Conservation (phyloP, 2,888 invertebrate species). For the Laothoe populi region DNA sequence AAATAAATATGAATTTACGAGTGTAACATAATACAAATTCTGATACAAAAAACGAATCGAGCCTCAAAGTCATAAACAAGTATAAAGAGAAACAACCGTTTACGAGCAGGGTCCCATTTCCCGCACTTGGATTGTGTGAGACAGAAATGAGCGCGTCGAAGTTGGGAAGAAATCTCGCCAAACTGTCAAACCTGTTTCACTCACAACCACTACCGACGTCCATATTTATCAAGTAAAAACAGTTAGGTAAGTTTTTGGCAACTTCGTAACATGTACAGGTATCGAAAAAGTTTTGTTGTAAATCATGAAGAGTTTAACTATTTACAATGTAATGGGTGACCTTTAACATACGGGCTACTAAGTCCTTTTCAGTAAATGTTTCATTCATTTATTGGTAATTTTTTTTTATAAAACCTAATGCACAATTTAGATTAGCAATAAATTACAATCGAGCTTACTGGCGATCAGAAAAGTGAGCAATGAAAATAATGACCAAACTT, state of each 20-base stretch:
- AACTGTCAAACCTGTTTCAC: conserved; percentile 59
- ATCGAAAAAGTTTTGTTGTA: conserved; percentile 17
- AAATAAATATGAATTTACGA: conserved; percentile 1
- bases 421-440: conserved; percentile 6
- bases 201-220: conserved; percentile 41
- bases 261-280: conserved; percentile 19
- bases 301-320: conserved; percentile 10
- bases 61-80: conserved; percentile 40
- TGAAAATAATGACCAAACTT: conserved; percentile 58
- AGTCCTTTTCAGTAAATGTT: background rate
- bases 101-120: conserved; percentile 45
- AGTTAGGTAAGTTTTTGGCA: conserved; percentile 21
- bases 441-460: conserved; percentile 33
- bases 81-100: conserved; percentile 44
- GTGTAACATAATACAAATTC: background rate
- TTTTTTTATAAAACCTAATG: background rate
- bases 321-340: background rate
- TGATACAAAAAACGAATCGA: conserved; percentile 1
- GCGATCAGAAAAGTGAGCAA: conserved; percentile 42
- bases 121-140: conserved; percentile 47
- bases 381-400: background rate
- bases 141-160: conserved; percentile 45
- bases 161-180: conserved; percentile 43
- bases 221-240: conserved; percentile 31
- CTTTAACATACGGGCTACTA: background rate